These are phyloP conservation scores for Montipora cactus DNA, from an alignment of 64 coral and sea anemone species.

Conservation along the genomic window DNA sequence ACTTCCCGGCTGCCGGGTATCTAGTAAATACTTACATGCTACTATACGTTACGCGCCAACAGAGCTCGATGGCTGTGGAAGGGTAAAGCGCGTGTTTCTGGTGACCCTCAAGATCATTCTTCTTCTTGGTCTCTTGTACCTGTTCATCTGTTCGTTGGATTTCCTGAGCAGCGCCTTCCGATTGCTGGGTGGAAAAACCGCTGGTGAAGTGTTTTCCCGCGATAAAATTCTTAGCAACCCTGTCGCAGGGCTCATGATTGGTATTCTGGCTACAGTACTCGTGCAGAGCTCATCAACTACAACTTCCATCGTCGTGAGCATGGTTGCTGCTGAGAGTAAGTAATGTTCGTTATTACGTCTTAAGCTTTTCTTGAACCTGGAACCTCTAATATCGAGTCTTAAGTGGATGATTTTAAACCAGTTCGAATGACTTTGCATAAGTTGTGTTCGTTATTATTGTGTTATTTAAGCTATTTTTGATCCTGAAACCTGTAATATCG, in stretches of 20 bases:
- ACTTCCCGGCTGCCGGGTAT: too few relatives aligned
- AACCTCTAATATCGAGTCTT: too few relatives aligned
- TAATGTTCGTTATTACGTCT: too few relatives aligned
- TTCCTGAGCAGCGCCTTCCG: conserved; percentile 97
- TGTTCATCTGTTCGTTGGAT: conserved; percentile 97
- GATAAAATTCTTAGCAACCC: conserved; percentile 80
- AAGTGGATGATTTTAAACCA: too few relatives aligned
- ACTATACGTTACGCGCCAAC: not conserved
- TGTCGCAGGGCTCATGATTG: conserved; percentile 93
- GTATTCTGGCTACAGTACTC: conserved; percentile 90
- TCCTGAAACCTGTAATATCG: too few relatives aligned
- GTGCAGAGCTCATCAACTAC: conserved; percentile 97
- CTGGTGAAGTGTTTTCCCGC: conserved; percentile 87
- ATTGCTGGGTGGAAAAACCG: conserved; percentile 94
- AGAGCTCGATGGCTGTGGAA: conserved; percentile 75
- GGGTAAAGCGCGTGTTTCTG: conserved; percentile 55
- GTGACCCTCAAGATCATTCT: conserved; percentile 58
- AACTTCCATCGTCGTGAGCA: conserved; percentile 95
- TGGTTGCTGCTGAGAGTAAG: conserved; percentile 94
- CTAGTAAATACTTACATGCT: too few relatives aligned
- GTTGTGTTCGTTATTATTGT: too few relatives aligned
- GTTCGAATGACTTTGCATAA: too few relatives aligned
- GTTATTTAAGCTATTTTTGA: too few relatives aligned
- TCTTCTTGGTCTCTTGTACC: conserved; percentile 78
- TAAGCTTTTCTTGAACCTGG: too few relatives aligned